phyloP scores from a whole-genome alignment of 2,113 vertebrate species.

The Etia nguti region DNA sequence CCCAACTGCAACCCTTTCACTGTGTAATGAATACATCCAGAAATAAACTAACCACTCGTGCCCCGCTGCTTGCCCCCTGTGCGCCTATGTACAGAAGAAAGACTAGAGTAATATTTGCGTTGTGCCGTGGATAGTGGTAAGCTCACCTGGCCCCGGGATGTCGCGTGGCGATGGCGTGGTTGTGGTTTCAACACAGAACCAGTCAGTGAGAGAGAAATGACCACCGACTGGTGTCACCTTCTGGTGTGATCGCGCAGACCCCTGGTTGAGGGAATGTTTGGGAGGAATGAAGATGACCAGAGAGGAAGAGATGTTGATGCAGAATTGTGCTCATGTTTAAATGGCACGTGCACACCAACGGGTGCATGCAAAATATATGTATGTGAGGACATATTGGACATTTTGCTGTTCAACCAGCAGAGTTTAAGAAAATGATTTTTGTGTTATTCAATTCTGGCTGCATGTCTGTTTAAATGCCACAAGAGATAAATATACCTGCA shows the following conservation, averaged over 20 bases:
- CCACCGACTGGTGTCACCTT: conserved; percentile 56
- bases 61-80: conserved; percentile 61
- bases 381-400: background rate
- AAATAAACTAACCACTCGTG: conserved; percentile 84
- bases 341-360: background rate
- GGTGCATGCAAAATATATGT: background rate
- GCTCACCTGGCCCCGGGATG: conserved; percentile 64
- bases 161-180: conserved; percentile 56
- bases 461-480: conserved; percentile 51
- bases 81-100: conserved; percentile 68
- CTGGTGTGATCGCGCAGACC: conserved; percentile 14
- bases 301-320: conserved; percentile 13
- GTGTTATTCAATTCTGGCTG: conserved; percentile 32
- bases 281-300: conserved; percentile 13
- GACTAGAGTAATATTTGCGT: conserved; percentile 71
- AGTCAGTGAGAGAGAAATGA: conserved; percentile 59
- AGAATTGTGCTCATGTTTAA: background rate
- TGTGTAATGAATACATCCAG: conserved; percentile 89
- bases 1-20: conserved; percentile 83
- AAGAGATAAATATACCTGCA: conserved; percentile 72
- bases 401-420: background rate
- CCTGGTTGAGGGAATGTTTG: conserved; percentile 8
- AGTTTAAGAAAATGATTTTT: conserved; percentile 25
- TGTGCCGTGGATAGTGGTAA: conserved; percentile 54
- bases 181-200: conserved; percentile 62